phyloP scores from a whole-genome alignment of 2,113 vertebrate species.

The Leptocoma aspasia region DNA sequence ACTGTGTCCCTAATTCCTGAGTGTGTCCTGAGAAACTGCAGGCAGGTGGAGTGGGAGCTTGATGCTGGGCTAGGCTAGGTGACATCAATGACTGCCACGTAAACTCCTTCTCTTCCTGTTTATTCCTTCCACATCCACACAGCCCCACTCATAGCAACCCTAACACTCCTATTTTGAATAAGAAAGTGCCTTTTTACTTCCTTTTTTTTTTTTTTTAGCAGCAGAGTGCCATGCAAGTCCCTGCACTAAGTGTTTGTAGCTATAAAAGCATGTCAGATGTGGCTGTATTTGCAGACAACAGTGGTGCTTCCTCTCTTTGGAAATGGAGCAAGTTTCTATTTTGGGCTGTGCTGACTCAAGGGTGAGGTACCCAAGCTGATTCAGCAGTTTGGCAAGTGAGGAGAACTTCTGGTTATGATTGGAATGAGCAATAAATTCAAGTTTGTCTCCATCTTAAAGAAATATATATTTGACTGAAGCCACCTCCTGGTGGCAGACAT shows the following conservation, averaged over 20 bases:
- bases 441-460: slow-evolving; percentile 1
- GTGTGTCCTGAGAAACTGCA: background rate
- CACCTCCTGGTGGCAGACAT: slow-evolving; percentile 1
- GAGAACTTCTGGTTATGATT: slow-evolving; percentile 22
- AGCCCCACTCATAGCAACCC: background rate
- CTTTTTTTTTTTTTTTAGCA: background rate
- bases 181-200: background rate
- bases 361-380: slow-evolving; percentile 44
- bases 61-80: background rate
- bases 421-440: slow-evolving; percentile 20
- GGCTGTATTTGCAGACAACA: background rate
- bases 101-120: background rate
- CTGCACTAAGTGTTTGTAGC: background rate
- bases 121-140: background rate
- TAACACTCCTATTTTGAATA: background rate
- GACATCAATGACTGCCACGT: background rate
- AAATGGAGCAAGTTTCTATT: slow-evolving; percentile 42
- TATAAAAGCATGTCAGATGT: background rate
- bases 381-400: slow-evolving; percentile 47
- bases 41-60: background rate
- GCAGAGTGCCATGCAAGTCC: background rate
- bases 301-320: background rate
- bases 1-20: background rate
- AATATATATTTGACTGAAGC: background rate
- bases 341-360: slow-evolving; percentile 55